These are phyloP conservation scores for Notolabrus celidotus DNA, from an alignment of 2,797 vertebrate genomes.

Conservation along the genomic window DNA sequence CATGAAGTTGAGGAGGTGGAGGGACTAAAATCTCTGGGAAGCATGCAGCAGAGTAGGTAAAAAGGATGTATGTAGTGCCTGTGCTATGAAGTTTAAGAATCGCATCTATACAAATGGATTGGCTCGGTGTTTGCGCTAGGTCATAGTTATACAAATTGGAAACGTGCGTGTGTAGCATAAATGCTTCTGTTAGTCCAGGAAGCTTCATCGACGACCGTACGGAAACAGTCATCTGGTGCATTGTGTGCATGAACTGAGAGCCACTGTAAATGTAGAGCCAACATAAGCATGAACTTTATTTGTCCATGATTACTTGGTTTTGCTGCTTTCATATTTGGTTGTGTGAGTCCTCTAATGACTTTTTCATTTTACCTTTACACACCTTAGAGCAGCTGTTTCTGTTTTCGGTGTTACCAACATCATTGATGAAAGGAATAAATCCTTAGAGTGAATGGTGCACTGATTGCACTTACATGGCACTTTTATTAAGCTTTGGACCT, in stretches of 20 bases:
- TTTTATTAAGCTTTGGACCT: too few relatives aligned
- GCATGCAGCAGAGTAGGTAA: slow-evolving; percentile 1
- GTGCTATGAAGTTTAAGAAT: slow-evolving; percentile 15
- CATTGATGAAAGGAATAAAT: too few relatives aligned
- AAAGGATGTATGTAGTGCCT: not conserved
- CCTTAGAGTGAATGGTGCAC: too few relatives aligned
- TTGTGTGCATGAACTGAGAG: not conserved
- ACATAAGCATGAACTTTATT: not conserved
- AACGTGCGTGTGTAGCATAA: not conserved
- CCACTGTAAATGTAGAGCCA: too few relatives aligned
- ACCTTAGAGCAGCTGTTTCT: too few relatives aligned
- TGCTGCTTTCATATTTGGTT: too few relatives aligned
- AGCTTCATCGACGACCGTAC: slow-evolving; percentile 1
- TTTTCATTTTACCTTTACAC: too few relatives aligned
- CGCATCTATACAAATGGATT: slow-evolving; percentile 14
- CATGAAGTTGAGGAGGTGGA: slow-evolving; percentile 14
- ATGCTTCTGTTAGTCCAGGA: not conserved
- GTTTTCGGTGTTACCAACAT: too few relatives aligned
- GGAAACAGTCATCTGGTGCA: not conserved
- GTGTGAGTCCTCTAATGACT: too few relatives aligned
- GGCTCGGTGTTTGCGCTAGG: not conserved
- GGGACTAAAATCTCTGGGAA: slow-evolving; percentile 17
- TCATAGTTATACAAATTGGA: slow-evolving; percentile 11
- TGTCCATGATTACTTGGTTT: not conserved
- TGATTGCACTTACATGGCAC: too few relatives aligned